Evolutionary conservation across 2,888 invertebrate genomes (phyloP).

Genomic region (Caenorhabditis sinica): DNA sequence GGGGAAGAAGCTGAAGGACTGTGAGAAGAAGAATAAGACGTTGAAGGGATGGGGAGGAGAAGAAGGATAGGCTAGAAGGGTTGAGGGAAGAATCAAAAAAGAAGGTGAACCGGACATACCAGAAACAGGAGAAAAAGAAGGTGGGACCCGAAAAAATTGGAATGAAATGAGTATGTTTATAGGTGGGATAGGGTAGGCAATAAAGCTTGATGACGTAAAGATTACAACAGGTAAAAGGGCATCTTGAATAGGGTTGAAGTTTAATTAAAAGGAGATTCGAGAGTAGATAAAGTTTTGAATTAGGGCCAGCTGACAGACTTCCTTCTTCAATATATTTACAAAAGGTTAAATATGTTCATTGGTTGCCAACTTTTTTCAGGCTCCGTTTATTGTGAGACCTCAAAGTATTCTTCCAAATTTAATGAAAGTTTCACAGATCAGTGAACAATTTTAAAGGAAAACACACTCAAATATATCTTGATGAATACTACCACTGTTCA

Average conservation of each 20-base stretch:
- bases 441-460: constrained; percentile 3
- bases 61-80: constrained; percentile 30
- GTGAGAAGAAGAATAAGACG: neutral
- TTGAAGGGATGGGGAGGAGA: neutral
- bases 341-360: too few relatives aligned
- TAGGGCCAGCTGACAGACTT: too few relatives aligned
- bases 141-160: constrained; percentile 28
- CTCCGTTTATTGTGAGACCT: neutral
- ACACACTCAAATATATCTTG: neutral
- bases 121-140: constrained; percentile 40
- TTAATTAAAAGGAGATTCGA: constrained; percentile 29
- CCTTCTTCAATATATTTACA: too few relatives aligned
- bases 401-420: neutral
- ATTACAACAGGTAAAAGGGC: constrained; percentile 12
- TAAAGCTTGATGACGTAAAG: constrained; percentile 27
- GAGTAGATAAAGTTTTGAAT: constrained; percentile 11
- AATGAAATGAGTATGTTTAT: constrained; percentile 22
- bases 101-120: constrained; percentile 47
- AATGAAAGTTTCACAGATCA: constrained; percentile 31
- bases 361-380: too few relatives aligned
- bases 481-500: neutral
- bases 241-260: constrained; percentile 14
- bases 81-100: neutral
- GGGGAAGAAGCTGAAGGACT: constrained; percentile 6
- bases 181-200: constrained; percentile 12